phyloP scores from a whole-genome alignment of 2,113 vertebrate species.

The Hystrix brachyura region DNA sequence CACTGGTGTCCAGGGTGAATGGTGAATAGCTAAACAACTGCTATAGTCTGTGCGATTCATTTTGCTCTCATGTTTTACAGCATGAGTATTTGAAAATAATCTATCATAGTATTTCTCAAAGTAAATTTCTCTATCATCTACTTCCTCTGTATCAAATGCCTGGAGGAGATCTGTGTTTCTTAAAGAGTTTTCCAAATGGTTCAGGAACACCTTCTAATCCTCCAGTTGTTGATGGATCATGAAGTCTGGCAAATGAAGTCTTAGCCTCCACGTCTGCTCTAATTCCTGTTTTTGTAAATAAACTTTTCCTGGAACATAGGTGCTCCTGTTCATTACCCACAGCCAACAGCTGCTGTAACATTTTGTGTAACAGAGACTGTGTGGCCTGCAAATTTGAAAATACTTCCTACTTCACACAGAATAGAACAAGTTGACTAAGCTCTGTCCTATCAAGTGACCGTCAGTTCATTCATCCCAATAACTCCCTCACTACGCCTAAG shows the following conservation, averaged over 20 bases:
- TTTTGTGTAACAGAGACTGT: background rate
- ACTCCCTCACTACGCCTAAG: background rate
- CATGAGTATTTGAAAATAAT: background rate
- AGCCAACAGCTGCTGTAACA: background rate
- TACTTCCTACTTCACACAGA: background rate
- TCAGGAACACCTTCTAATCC: background rate
- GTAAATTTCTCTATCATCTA: background rate
- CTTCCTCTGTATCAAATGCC: background rate
- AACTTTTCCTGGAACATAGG: background rate
- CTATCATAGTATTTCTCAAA: background rate
- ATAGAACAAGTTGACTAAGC: background rate
- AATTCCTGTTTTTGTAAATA: background rate
- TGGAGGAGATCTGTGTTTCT: background rate
- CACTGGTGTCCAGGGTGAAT: background rate
- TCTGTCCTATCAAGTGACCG: background rate
- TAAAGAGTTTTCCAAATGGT: background rate
- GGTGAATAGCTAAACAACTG: background rate
- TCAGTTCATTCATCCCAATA: background rate
- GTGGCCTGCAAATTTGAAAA: no score
- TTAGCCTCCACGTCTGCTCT: background rate
- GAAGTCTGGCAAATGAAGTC: background rate
- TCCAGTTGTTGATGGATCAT: no score
- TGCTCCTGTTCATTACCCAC: background rate
- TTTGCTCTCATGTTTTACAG: background rate
- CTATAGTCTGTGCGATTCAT: background rate